Evolutionary conservation across 2,888 invertebrate species (phyloP).

Genomic region (Polydesmus complanatus): DNA sequence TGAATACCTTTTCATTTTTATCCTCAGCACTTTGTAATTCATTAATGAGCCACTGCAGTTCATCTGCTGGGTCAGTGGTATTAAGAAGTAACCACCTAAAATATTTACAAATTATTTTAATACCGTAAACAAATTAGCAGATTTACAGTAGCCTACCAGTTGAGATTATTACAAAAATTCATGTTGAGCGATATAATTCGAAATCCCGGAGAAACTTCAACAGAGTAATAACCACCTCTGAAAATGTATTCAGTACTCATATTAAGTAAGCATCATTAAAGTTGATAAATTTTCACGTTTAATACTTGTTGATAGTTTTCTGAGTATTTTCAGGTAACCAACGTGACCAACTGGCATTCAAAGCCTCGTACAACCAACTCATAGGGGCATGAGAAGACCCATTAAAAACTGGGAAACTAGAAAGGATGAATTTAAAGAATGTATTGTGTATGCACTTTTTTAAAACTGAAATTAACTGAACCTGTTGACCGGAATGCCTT

Average conservation of each 20-base stretch:
- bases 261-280: background rate
- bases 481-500: constrained; percentile 90
- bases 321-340: constrained; percentile 28
- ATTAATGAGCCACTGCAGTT: constrained; percentile 87
- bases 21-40: constrained; percentile 88
- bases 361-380: constrained; percentile 31
- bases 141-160: constrained; percentile 13
- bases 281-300: background rate
- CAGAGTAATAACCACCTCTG: constrained; percentile 35
- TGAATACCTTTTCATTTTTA: constrained; percentile 67
- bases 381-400: constrained; percentile 4
- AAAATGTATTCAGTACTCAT: background rate
- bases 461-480: constrained; percentile 34
- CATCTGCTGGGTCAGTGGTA: constrained; percentile 88
- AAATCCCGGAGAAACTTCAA: constrained; percentile 29
- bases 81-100: constrained; percentile 78
- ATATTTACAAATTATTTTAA: constrained; percentile 17
- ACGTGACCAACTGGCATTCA: constrained; percentile 30
- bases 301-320: constrained; percentile 5
- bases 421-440: background rate
- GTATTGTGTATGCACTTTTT: background rate
- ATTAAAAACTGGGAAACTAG: constrained; percentile 16
- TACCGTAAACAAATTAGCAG: too few relatives aligned
- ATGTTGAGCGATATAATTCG: constrained; percentile 34
- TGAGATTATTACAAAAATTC: constrained; percentile 32